Percentiles rank a stretch among this genome's conserved stretches.
Conservation (phyloP, 2,797 vertebrate genomes). For the Lacerta agilis region DNA sequence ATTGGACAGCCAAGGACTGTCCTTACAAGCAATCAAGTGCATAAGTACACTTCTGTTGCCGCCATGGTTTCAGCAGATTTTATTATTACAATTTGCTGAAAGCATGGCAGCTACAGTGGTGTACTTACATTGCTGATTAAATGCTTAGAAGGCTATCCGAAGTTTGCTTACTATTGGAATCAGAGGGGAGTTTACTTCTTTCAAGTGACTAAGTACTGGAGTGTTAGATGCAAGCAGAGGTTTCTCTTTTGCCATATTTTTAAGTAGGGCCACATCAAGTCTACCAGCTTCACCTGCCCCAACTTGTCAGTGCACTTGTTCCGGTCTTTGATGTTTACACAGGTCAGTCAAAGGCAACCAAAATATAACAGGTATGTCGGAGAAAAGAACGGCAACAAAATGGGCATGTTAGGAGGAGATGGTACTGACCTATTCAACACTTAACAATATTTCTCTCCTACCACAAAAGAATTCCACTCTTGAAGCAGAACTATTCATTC, state of each 20-base stretch:
- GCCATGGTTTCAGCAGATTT: background rate
- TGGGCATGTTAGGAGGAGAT: background rate
- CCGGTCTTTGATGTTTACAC: background rate
- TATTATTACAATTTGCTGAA: background rate
- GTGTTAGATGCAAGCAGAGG: background rate
- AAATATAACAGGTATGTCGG: background rate
- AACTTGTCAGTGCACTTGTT: background rate
- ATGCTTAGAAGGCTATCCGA: background rate
- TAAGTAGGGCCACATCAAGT: background rate
- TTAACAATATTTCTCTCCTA: background rate
- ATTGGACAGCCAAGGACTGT: background rate
- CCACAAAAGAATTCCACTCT: background rate
- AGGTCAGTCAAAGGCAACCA: background rate
- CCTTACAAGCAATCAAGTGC: background rate
- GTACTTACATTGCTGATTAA: background rate
- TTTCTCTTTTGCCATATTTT: background rate
- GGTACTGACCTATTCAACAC: background rate
- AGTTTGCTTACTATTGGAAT: background rate
- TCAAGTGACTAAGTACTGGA: background rate
- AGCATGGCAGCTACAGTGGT: background rate
- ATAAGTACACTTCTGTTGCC: background rate
- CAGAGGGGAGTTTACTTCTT: background rate
- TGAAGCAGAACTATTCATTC: background rate
- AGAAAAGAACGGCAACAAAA: background rate
- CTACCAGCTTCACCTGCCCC: background rate